Percentiles rank a stretch among this genome's conserved stretches.
Evolutionary conservation across 2,797 vertebrate genomes (phyloP).

Genomic region (Malacoctenus gilli): DNA sequence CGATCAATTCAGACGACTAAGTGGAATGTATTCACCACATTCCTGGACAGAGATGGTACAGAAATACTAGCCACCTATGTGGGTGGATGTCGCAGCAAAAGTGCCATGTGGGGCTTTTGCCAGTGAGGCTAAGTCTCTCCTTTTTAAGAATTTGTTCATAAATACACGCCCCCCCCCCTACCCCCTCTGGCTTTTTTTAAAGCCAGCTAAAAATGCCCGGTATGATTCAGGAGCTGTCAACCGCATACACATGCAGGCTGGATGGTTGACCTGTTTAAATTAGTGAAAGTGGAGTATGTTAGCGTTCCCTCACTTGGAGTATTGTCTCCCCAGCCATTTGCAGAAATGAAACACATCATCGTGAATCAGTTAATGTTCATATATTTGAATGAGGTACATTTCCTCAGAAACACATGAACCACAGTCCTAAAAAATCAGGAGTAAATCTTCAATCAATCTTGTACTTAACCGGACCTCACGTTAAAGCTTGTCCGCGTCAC

Average conservation of each 20-base stretch:
- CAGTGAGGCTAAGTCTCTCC: slow-evolving; percentile 21
- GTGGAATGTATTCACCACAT: slow-evolving; percentile 60
- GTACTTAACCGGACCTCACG: too few relatives aligned
- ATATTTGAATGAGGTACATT: too few relatives aligned
- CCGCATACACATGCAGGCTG: background rate
- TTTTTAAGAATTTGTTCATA: slow-evolving; percentile 45
- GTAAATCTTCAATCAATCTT: too few relatives aligned
- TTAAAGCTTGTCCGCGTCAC: too few relatives aligned
- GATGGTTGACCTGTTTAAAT: background rate
- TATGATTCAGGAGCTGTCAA: slow-evolving; percentile 35
- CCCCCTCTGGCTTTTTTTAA: slow-evolving; percentile 35
- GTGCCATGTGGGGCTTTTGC: slow-evolving; percentile 28
- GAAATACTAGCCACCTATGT: too few relatives aligned
- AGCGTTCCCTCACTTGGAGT: background rate
- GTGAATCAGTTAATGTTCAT: too few relatives aligned
- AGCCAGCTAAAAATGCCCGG: slow-evolving; percentile 16
- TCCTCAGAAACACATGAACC: too few relatives aligned
- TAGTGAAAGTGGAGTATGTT: background rate
- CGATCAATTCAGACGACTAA: slow-evolving; percentile 63
- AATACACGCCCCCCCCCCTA: slow-evolving; percentile 17
- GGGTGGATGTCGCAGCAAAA: slow-evolving; percentile 1
- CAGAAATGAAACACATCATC: too few relatives aligned
- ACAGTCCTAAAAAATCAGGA: too few relatives aligned
- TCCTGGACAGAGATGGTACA: slow-evolving; percentile 57
- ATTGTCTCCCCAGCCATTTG: background rate